Base-by-base conservation (phyloP, 2,888 invertebrate species). In the Leptarthrus brevirostris region DNA sequence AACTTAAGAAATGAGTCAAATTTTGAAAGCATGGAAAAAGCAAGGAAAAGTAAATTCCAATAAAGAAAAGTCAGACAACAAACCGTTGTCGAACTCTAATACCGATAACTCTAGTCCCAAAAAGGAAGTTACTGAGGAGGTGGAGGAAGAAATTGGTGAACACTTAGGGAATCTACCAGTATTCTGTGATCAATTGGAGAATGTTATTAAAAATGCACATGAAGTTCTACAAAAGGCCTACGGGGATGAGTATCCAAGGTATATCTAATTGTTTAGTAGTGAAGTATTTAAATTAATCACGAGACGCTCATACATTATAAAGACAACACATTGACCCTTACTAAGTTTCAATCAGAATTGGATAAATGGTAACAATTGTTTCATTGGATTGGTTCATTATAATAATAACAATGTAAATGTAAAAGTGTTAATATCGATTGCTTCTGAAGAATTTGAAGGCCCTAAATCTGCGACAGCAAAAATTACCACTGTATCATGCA, bases 171-270 rank as follows among this genome's bases (percentile, higher is more conserved):
- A 74, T 52, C 44, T 76, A 14, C 22, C 14, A 20, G n/a, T 12
- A 6, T 76, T 75, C 69, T 74, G 74, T 44, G 72, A 72, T 2
- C 44, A 76, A 44, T 40, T 77, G 8, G 73, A 76, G 12, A 24
- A n/a, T 8, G 61, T 74, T 10, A 69, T 72, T 44, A 61, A 58
- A 2, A 72, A 12, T n/a, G 44, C 74, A 1, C 40, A 74, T 18
- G 36, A 72, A 8, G 36, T 76, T 8, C 12, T 76, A n/a, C 66
- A 73, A 22, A 24, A 53, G 6, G 40, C 61, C 26, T 74, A 77
- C 53, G 34, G 34, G 2, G 72, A 47, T 54, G 26, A 73, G 10
- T 18, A 36, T 4, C 72, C 52, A 16, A 70, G 53, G 74, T 75
- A 61, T 10, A n/a, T n/a, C n/a, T n/a, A n/a, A n/a, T n/a, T n/a